Evolutionary conservation across 2,797 vertebrate genomes (phyloP), one percentile per base, ranked within the genome.

Genomic region (Semotilus atromaculatus): DNA sequence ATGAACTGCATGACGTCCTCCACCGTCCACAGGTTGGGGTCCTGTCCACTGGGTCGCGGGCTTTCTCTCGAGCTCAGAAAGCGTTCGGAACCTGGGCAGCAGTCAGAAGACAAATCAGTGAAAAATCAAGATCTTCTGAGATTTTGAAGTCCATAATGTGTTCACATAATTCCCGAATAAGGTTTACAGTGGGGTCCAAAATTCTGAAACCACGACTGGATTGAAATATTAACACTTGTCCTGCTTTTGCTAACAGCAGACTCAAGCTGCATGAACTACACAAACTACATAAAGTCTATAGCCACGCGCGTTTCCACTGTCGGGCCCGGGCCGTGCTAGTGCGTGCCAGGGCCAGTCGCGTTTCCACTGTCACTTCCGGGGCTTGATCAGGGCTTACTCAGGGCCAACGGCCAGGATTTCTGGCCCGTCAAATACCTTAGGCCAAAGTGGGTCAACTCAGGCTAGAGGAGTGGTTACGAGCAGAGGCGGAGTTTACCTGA

Each of bases 1-100:
- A 99, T 96, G 90, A 98, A 99, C 91, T 97, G 96, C 97, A 99
- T 98, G 87, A 99, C 98, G 2, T 99, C 97, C 90, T 98, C 97
- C 19, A 98, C 97, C 0, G 96, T 96, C 98, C 98, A 99, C 74
- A 95, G 88, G 16, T 96, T 97, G 55, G 98, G 97, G 90, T 99
- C 97, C 10, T 95, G 96, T 89, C 94, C 91, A 84, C 94, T 94
- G 58, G 94, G 90, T 43, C 94, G 93, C 0, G 96, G 91, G 82
- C 85, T 78, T 3, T 97, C 96, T 31, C 95, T 91, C 7, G 90
- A 82, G 40, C 90, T 91, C 1, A 93, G 89, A 88, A 96, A 97
- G 82, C 96, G 93, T 8, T 96, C 96, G 0, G 97, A 96, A 4
- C 96, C 97, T 97, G 74, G 87, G n/a, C 3, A 7, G 58, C 11